Percentiles rank a stretch among this genome's conserved stretches.
These are phyloP conservation scores for Heliconius congener DNA, from an alignment of 1,140 invertebrate genomes.

Conservation along the genomic window DNA sequence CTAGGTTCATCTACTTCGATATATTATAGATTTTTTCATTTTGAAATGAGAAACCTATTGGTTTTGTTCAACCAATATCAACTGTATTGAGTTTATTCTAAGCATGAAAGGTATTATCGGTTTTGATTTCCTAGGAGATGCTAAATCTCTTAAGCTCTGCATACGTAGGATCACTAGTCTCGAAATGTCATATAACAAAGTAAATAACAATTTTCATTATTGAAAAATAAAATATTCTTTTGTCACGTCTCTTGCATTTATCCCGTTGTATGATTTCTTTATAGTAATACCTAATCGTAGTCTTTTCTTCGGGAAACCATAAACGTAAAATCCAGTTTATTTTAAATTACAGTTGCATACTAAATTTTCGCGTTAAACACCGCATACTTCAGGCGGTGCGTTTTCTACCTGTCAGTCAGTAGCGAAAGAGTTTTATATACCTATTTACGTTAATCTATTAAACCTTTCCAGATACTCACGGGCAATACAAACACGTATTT, in stretches of 20 bases:
- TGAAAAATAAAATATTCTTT: neutral
- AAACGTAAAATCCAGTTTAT: too few species aligned
- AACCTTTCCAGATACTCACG: neutral
- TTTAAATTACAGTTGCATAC: too few species aligned
- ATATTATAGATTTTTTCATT: neutral
- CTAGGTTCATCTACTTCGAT: neutral
- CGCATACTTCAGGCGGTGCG: too few species aligned
- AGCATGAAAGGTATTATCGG: neutral
- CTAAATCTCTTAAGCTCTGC: conserved; percentile 6
- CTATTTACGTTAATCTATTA: neutral
- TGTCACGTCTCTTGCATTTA: neutral
- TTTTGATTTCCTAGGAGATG: neutral
- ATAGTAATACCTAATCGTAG: too few species aligned
- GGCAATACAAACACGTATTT: conserved; percentile 93
- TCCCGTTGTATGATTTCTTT: too few species aligned
- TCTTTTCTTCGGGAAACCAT: too few species aligned
- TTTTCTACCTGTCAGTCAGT: too few species aligned
- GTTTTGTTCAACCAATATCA: neutral
- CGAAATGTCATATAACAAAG: neutral
- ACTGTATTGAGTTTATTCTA: neutral
- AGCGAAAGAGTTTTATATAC: too few species aligned
- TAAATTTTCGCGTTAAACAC: too few species aligned
- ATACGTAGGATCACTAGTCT: neutral
- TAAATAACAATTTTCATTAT: neutral
- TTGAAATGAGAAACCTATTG: neutral